phyloP scores from a whole-genome alignment of 2,888 invertebrate species.

The Antheraea assamensis region DNA sequence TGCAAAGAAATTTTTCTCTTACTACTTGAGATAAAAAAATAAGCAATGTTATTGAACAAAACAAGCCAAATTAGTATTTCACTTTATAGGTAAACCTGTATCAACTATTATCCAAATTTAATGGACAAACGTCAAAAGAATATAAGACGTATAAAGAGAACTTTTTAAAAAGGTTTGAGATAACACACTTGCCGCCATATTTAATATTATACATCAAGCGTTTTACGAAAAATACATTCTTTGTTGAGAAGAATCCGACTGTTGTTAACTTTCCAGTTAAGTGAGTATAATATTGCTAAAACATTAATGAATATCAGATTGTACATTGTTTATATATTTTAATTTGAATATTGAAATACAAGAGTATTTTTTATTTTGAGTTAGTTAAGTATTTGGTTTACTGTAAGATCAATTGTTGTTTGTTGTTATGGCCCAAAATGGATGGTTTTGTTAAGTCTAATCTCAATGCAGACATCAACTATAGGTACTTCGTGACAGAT shows the following conservation, averaged over 20 bases:
- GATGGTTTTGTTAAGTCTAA: too few relatives aligned
- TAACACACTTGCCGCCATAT: conserved; percentile 95
- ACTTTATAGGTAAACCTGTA: conserved; percentile 92
- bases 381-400: too few relatives aligned
- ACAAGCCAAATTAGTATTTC: background rate
- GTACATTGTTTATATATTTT: background rate
- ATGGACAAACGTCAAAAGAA: conserved; percentile 97
- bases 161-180: conserved; percentile 97
- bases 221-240: conserved; percentile 99
- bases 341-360: background rate
- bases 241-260: conserved; percentile 99
- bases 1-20: background rate
- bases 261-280: conserved; percentile 99
- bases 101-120: conserved; percentile 97
- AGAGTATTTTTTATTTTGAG: background rate
- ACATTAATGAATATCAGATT: background rate
- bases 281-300: conserved; percentile 81
- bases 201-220: conserved; percentile 98
- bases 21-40: background rate
- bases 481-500: too few relatives aligned
- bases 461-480: too few relatives aligned
- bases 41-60: background rate
- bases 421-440: background rate
- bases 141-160: conserved; percentile 99
- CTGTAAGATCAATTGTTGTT: too few relatives aligned